phyloP scores from a whole-genome alignment of 2,113 vertebrate genomes.

The Siphamia tubifer region DNA sequence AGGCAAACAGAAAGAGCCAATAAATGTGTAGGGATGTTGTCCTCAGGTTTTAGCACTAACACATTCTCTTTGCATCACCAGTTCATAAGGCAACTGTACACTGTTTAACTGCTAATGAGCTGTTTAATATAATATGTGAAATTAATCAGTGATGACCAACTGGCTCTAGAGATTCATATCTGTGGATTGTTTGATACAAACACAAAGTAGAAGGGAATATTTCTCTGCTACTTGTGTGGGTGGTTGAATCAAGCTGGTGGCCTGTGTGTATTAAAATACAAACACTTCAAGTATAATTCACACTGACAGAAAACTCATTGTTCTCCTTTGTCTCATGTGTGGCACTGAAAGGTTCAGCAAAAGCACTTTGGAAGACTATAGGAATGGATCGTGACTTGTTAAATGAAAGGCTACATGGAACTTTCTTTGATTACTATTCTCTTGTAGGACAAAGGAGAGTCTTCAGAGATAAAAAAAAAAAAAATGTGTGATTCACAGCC shows the following conservation, averaged over 20 bases:
- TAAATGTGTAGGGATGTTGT: background rate
- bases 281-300: conserved; percentile 2
- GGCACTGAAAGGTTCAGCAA: too few relatives aligned
- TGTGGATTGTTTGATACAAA: background rate
- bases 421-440: too few relatives aligned
- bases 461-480: too few relatives aligned
- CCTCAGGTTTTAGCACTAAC: background rate
- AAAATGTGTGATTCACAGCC: too few relatives aligned
- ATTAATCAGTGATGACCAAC: background rate
- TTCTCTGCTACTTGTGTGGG: background rate
- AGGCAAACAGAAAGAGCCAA: background rate
- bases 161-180: background rate
- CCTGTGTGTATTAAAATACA: background rate
- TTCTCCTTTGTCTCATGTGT: too few relatives aligned
- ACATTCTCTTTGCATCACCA: background rate
- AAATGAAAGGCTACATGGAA: too few relatives aligned
- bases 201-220: background rate
- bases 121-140: background rate
- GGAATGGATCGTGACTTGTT: too few relatives aligned
- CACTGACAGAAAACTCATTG: conserved; percentile 7
- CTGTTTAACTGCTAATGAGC: background rate
- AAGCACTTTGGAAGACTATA: too few relatives aligned
- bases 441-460: too few relatives aligned
- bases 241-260: background rate
- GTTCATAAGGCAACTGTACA: background rate